These are phyloP conservation scores for Heteropelma amictum DNA, from an alignment of 2,888 invertebrate genomes.

Conservation along the genomic window DNA sequence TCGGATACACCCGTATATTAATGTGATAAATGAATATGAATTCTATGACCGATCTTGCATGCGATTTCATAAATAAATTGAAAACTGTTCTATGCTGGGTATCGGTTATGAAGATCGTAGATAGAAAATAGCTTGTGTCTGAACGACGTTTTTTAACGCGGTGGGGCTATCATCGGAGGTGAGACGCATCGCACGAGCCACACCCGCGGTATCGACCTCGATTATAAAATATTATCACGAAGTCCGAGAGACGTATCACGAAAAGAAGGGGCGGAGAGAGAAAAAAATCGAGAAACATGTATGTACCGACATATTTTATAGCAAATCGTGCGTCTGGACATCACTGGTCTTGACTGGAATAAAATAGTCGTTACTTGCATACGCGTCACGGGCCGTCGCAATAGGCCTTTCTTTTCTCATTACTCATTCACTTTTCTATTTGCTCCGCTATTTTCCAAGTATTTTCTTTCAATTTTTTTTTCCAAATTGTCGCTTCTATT, in stretches of 20 bases:
- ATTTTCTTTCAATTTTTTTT: background rate
- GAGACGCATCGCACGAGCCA: constrained; percentile 56
- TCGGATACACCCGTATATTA: constrained; percentile 16
- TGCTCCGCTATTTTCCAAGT: background rate
- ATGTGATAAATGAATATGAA: constrained; percentile 14
- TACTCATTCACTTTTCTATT: background rate
- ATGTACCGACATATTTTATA: background rate
- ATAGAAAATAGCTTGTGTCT: background rate
- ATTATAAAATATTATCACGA: constrained; percentile 67
- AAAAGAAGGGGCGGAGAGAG: constrained; percentile 26
- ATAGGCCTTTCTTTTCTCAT: background rate
- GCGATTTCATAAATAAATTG: constrained; percentile 25
- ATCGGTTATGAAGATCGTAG: constrained; percentile 14
- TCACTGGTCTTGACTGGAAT: constrained; percentile 18
- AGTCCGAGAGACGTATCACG: constrained; percentile 26
- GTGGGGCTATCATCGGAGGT: constrained; percentile 7
- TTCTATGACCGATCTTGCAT: background rate
- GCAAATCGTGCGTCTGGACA: constrained; percentile 7
- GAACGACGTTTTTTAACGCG: constrained; percentile 1
- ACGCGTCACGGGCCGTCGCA: constrained; percentile 31
- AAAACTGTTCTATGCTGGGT: constrained; percentile 30
- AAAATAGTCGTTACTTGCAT: constrained; percentile 47
- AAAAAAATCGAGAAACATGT: background rate
- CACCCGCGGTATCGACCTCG: constrained; percentile 64
- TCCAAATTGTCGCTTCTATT: no score